Conservation (phyloP, 2,797 vertebrate genomes). For the Otolemur crassicaudatus region DNA sequence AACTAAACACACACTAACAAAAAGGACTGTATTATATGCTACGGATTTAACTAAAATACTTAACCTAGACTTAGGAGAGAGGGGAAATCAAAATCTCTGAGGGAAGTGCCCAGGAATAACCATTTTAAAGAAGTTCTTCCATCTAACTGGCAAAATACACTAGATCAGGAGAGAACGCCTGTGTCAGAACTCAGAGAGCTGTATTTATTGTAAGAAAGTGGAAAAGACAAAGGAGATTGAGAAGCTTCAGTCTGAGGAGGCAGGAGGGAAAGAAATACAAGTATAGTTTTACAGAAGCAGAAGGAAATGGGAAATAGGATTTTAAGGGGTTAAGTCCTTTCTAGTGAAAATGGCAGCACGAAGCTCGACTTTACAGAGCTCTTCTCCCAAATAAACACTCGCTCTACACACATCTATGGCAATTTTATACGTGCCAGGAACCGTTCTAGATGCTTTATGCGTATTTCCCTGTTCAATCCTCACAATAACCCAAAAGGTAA, state of each 20-base stretch:
- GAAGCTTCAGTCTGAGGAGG: background rate
- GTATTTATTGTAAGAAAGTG: background rate
- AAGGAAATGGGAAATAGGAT: background rate
- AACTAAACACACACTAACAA: constrained; percentile 31
- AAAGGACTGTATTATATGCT: background rate
- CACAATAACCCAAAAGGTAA: background rate
- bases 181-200: background rate
- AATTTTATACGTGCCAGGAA: background rate
- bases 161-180: background rate
- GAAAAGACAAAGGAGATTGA: background rate
- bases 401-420: background rate
- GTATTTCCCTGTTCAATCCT: background rate
- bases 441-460: background rate
- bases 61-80: background rate
- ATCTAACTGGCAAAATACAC: constrained; percentile 25
- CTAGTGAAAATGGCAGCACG: background rate
- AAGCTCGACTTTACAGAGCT: background rate
- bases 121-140: constrained; percentile 9
- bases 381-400: background rate
- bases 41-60: background rate
- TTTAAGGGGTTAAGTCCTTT: background rate
- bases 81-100: constrained; percentile 1
- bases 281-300: background rate
- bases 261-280: background rate
- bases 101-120: background rate